Conservation (phyloP, 2,113 vertebrate genomes). For the Suncus etruscus region DNA sequence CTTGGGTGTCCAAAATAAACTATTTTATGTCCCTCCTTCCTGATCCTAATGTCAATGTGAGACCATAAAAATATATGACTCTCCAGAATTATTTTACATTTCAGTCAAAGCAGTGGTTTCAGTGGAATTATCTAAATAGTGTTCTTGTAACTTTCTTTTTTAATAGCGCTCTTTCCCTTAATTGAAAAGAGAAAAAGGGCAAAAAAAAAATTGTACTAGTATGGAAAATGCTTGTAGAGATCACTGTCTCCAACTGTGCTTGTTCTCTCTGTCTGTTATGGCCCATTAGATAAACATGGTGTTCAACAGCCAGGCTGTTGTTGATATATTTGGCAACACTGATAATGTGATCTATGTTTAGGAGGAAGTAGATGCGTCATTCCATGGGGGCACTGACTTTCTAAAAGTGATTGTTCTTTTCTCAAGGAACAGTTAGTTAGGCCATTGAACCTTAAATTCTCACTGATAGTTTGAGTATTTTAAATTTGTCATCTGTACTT, state of each 20-base stretch:
- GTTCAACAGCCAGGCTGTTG: slow-evolving; percentile 76
- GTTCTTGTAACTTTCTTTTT: slow-evolving; percentile 83
- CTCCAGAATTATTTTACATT: slow-evolving; percentile 79
- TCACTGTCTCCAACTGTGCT: slow-evolving; percentile 83
- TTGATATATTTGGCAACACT: slow-evolving; percentile 57
- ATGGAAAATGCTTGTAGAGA: slow-evolving; percentile 81
- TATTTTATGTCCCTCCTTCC: background rate
- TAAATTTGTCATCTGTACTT: slow-evolving; percentile 61
- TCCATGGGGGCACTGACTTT: slow-evolving; percentile 72
- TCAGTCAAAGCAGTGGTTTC: slow-evolving; percentile 82
- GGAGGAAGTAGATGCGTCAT: slow-evolving; percentile 79
- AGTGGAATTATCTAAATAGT: slow-evolving; percentile 82
- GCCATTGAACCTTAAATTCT: slow-evolving; percentile 69
- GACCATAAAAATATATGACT: slow-evolving; percentile 72
- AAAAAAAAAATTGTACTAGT: slow-evolving; percentile 72
- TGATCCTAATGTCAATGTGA: background rate
- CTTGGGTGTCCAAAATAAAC: background rate
- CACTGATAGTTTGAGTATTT: slow-evolving; percentile 52
- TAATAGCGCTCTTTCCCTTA: slow-evolving; percentile 77
- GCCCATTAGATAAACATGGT: slow-evolving; percentile 84
- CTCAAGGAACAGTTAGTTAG: slow-evolving; percentile 67
- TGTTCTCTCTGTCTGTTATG: slow-evolving; percentile 71
- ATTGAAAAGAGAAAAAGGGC: slow-evolving; percentile 74
- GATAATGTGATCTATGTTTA: slow-evolving; percentile 84
- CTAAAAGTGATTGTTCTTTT: slow-evolving; percentile 60